Percentiles rank a stretch among this genome's conserved stretches.
Evolutionary conservation across 2,888 invertebrate species (phyloP).

Genomic region (Erebia ligea): DNA sequence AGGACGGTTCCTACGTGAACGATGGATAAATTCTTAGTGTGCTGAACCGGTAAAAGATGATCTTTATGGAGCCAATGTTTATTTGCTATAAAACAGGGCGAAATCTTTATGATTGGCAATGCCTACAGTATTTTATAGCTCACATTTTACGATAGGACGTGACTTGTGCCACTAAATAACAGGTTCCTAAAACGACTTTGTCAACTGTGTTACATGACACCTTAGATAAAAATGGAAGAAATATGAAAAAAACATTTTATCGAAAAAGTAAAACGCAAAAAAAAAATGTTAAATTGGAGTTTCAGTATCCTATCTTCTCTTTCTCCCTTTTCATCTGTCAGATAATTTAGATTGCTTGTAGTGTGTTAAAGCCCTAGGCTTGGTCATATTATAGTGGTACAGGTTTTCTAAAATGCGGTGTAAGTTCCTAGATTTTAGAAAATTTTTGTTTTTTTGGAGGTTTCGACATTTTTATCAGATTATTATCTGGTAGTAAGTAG

Average conservation of each 20-base stretch:
- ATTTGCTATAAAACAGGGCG: conserved; percentile 23
- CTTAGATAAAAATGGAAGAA: background rate
- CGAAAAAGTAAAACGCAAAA: too few species aligned
- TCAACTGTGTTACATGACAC: conserved; percentile 7
- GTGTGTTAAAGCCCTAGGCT: too few species aligned
- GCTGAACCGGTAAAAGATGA: conserved; percentile 7
- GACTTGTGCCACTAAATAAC: conserved; percentile 29
- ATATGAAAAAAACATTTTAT: background rate
- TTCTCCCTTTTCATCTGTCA: too few species aligned
- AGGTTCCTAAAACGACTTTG: conserved; percentile 31
- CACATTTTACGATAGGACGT: conserved; percentile 25
- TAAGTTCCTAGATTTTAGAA: too few species aligned
- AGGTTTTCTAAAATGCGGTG: too few species aligned
- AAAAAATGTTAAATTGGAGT: too few species aligned
- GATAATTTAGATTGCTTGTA: too few species aligned
- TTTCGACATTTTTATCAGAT: too few species aligned
- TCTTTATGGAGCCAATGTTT: conserved; percentile 16
- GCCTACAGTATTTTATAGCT: conserved; percentile 30
- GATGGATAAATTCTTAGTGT: background rate
- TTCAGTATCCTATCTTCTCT: too few species aligned
- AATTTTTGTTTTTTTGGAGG: too few species aligned
- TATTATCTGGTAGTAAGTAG: too few species aligned
- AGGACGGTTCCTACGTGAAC: background rate
- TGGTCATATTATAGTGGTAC: too few species aligned
- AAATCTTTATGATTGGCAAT: conserved; percentile 30